Conservation (phyloP, 2,888 invertebrate species). For the Mythimna impura region DNA sequence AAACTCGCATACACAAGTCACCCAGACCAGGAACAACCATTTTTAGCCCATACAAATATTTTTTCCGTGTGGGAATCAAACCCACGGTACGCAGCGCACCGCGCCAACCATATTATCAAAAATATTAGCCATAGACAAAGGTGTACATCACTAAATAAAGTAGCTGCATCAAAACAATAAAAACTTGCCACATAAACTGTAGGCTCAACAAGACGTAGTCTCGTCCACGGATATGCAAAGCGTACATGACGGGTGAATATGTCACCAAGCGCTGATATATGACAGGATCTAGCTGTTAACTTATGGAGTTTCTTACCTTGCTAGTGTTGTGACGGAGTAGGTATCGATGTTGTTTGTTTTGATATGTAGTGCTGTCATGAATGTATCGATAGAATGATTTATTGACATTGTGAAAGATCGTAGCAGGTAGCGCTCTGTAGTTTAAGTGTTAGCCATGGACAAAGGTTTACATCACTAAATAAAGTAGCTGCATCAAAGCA, state of each 20-base stretch:
- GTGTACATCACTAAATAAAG: neutral
- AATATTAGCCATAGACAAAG: too few relatives aligned
- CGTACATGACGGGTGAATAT: constrained; percentile 83
- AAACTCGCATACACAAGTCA: too few relatives aligned
- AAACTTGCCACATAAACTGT: constrained; percentile 37
- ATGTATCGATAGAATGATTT: neutral
- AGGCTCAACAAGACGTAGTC: constrained; percentile 54
- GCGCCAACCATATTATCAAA: too few relatives aligned
- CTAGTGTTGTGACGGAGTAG: constrained; percentile 69
- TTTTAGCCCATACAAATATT: too few relatives aligned
- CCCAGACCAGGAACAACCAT: too few relatives aligned
- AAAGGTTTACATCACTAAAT: neutral
- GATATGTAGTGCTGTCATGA: neutral
- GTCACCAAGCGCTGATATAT: constrained; percentile 86
- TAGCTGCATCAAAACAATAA: constrained; percentile 14
- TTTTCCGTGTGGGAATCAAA: too few relatives aligned
- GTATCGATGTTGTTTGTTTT: constrained; percentile 24
- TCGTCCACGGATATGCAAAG: constrained; percentile 76
- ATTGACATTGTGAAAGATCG: too few relatives aligned
- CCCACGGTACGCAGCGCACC: too few relatives aligned
- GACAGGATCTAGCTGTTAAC: constrained; percentile 87
- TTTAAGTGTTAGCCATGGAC: too few relatives aligned
- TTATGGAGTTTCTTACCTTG: constrained; percentile 83
- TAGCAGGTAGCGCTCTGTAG: too few relatives aligned
- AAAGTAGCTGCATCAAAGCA: constrained; percentile 5